These are phyloP conservation scores for Junonia oenone DNA, from an alignment of 2,888 invertebrate species.

Conservation along the genomic window DNA sequence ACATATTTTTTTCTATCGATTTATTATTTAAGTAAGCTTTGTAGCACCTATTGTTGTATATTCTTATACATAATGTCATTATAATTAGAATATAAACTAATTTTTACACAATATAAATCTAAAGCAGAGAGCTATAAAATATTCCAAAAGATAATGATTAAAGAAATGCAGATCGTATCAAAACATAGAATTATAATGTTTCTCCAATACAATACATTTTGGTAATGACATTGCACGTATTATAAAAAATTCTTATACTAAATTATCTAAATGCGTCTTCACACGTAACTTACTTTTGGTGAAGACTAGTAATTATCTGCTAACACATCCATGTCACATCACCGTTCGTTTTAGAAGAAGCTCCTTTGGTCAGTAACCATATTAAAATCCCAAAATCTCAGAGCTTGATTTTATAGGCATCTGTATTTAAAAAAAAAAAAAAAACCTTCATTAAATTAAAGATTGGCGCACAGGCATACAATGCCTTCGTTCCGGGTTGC, in stretches of 20 bases:
- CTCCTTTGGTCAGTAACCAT: constrained; percentile 11
- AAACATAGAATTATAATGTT: constrained; percentile 26
- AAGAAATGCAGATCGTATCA: constrained; percentile 22
- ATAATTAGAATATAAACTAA: constrained; percentile 9
- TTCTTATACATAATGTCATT: constrained; percentile 14
- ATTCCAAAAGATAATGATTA: not conserved
- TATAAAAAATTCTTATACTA: constrained; percentile 9
- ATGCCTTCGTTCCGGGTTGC: too few relatives aligned
- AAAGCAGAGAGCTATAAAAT: constrained; percentile 18
- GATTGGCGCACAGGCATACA: too few relatives aligned
- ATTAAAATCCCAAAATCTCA: not conserved
- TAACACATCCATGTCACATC: constrained; percentile 13
- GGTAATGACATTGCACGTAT: constrained; percentile 36
- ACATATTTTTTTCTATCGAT: constrained; percentile 24
- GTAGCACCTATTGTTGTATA: constrained; percentile 61
- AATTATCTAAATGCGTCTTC: constrained; percentile 35
- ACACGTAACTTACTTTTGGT: constrained; percentile 41
- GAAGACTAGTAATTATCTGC: constrained; percentile 39
- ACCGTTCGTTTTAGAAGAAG: constrained; percentile 8
- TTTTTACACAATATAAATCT: constrained; percentile 17
- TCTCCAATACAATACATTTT: constrained; percentile 39
- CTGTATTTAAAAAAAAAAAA: too few relatives aligned
- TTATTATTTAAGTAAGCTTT: constrained; percentile 61
- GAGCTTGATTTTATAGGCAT: not conserved
- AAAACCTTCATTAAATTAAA: too few relatives aligned